Conservation (phyloP, 1,140 invertebrate genomes). For the Drosophila littoralis region DNA sequence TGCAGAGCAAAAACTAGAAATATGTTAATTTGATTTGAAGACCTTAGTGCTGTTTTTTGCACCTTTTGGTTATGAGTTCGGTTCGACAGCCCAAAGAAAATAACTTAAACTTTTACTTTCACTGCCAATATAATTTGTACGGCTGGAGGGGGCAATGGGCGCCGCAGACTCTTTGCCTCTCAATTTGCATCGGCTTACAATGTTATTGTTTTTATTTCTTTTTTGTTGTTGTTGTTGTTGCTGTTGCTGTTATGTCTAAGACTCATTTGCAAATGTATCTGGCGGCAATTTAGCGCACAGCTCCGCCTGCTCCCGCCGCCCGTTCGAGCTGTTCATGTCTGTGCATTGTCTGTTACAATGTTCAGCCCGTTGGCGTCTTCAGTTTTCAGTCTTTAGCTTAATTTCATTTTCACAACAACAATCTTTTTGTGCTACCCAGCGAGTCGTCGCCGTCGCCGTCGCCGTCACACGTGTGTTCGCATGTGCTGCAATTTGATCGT, state of each 20-base stretch:
- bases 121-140: slow-evolving; percentile 79
- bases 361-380: slow-evolving; percentile 3
- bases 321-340: slow-evolving; percentile 24
- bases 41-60: slow-evolving; percentile 5
- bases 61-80: slow-evolving; percentile 24
- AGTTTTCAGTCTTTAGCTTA: slow-evolving; percentile 61
- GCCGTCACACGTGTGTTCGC: slow-evolving; percentile 66
- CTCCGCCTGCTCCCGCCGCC: background rate
- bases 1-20: slow-evolving; percentile 19
- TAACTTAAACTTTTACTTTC: slow-evolving; percentile 79
- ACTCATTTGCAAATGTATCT: slow-evolving; percentile 77
- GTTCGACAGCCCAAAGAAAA: slow-evolving; percentile 74
- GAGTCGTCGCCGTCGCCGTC: background rate
- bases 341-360: slow-evolving; percentile 57
- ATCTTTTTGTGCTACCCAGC: background rate
- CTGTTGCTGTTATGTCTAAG: slow-evolving; percentile 53
- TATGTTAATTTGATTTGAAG: slow-evolving; percentile 43
- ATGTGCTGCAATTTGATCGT: slow-evolving; percentile 79
- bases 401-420: slow-evolving; percentile 75
- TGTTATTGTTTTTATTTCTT: slow-evolving; percentile 49
- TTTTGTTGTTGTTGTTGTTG: slow-evolving; percentile 45
- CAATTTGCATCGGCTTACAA: slow-evolving; percentile 66
- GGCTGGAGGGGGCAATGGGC: slow-evolving; percentile 20
- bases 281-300: slow-evolving; percentile 69
- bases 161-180: slow-evolving; percentile 47